A percentile compares a stretch with the other conserved stretches of the same genome.
These are phyloP conservation scores for Zhuqinia jingwanae DNA, from an alignment of 2,888 invertebrate genomes.

Conservation along the genomic window DNA sequence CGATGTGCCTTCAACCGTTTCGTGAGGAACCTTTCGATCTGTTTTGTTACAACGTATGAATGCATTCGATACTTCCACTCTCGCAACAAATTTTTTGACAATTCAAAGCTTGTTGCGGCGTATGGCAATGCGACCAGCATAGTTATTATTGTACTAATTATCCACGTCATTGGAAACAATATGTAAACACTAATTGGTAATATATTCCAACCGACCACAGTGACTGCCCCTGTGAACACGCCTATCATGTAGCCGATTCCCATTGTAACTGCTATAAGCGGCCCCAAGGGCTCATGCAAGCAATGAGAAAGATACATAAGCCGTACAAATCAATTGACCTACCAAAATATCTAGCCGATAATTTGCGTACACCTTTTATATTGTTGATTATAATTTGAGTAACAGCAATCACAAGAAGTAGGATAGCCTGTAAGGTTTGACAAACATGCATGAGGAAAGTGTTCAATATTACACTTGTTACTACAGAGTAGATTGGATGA, in stretches of 20 bases:
- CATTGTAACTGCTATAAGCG: neutral
- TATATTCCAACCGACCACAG: neutral
- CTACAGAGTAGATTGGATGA: neutral
- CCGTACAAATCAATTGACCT: neutral
- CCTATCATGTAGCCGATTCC: slow-evolving; percentile 27
- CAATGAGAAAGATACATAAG: neutral
- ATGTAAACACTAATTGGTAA: neutral
- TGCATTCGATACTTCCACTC: neutral
- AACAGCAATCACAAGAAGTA: neutral
- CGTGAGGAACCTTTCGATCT: neutral
- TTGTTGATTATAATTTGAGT: neutral
- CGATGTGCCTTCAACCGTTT: neutral
- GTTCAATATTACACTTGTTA: neutral
- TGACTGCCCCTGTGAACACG: neutral
- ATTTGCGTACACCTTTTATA: neutral
- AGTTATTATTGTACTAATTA: neutral
- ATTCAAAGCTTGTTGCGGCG: slow-evolving; percentile 15
- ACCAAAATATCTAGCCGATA: neutral
- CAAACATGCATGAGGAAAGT: neutral
- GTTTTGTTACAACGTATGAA: neutral
- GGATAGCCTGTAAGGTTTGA: neutral
- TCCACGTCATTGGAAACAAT: neutral
- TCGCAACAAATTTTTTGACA: neutral
- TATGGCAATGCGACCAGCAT: slow-evolving; percentile 6
- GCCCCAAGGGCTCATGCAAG: neutral